A percentile compares a stretch with the other conserved stretches of the same genome.
phyloP scores from a whole-genome alignment of 2,888 invertebrate species.

The Blastobasis lacticolella region DNA sequence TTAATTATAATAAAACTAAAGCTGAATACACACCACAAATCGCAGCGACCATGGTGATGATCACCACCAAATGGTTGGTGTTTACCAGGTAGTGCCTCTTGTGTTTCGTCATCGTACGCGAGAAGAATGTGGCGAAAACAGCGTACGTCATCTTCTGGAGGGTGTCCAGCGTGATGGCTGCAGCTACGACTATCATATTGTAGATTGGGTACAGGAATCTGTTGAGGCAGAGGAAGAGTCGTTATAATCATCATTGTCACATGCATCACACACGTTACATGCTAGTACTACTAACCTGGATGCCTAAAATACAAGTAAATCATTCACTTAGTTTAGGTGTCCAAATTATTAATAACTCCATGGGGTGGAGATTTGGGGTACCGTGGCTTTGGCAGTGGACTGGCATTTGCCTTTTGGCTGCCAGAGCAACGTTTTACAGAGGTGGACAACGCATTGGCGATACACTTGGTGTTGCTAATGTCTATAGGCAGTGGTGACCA shows the following conservation, averaged over 20 bases:
- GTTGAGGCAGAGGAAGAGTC: conserved; percentile 11
- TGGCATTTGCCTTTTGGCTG: too few species aligned
- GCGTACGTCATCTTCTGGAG: conserved; percentile 80
- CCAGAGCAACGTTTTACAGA: too few species aligned
- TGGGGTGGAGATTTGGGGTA: too few species aligned
- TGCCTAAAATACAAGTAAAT: too few species aligned
- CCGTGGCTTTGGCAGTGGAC: too few species aligned
- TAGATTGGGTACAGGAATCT: conserved; percentile 96
- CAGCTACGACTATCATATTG: conserved; percentile 89
- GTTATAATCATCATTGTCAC: too few species aligned
- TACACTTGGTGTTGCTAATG: too few species aligned
- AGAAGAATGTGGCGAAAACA: conserved; percentile 41
- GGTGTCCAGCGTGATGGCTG: conserved; percentile 85
- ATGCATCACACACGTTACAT: background rate
- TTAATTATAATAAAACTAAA: background rate
- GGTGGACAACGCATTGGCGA: too few species aligned
- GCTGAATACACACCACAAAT: conserved; percentile 46
- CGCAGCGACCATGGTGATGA: conserved; percentile 75
- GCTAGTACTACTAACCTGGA: too few species aligned
- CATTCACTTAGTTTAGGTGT: too few species aligned
- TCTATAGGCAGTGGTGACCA: too few species aligned
- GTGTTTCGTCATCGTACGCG: conserved; percentile 35
- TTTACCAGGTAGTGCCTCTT: conserved; percentile 82
- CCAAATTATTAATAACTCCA: too few species aligned
- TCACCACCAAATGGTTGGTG: conserved; percentile 81